Base-by-base conservation (phyloP, 2,113 vertebrate genomes). In the Gallinago paraguaiae region DNA sequence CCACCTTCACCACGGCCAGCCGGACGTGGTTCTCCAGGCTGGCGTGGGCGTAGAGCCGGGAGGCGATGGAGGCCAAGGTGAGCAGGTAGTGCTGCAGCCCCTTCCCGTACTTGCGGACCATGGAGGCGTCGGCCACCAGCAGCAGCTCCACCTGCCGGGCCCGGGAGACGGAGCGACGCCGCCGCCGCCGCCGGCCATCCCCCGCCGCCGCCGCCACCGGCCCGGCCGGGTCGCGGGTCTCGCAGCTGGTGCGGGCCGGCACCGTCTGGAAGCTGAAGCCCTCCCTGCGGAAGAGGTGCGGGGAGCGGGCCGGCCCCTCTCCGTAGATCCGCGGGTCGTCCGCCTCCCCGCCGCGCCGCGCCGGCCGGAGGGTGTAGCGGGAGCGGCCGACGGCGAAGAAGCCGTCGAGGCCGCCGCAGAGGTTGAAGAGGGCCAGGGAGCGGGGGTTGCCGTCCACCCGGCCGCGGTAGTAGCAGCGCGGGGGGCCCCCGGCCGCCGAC, bases 11-110 rank as follows among this genome's bases (percentile, higher is more conserved):
- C 96, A 99, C 99, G 4, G 98, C 98, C 96, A 99, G 97, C 33
- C 99, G 99, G 91, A 99, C 98, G 60, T 99, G 99, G 98, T 99
- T 99, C 98, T 99, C 99, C 92, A 99, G 99, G 98, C 99, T 99
- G 79, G 99, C 99, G 86, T 99, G 99, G 10, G 99, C 99, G 93
- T 99, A 99, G 81, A 99, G 98, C 75, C 98, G 98, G 60, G 99
- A 99, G 43, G 99, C 99, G 88, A 99, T 99, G 97, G 99, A 98
- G 59, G 99, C 98, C 97, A 99, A 97, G 6, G 99, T 99, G 95
- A 99, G 98, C 94, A 99, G 96, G 97, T 99, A 99, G 96, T 99
- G 99, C 90, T 99, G 98, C 91, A 99, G 94, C 84, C 99, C 99
- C 80, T 98, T 98, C 33, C 99, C 99, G 51, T 99, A 99, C 96